Base-by-base conservation (phyloP, 2,113 vertebrate species). In the Anguilla rostrata region DNA sequence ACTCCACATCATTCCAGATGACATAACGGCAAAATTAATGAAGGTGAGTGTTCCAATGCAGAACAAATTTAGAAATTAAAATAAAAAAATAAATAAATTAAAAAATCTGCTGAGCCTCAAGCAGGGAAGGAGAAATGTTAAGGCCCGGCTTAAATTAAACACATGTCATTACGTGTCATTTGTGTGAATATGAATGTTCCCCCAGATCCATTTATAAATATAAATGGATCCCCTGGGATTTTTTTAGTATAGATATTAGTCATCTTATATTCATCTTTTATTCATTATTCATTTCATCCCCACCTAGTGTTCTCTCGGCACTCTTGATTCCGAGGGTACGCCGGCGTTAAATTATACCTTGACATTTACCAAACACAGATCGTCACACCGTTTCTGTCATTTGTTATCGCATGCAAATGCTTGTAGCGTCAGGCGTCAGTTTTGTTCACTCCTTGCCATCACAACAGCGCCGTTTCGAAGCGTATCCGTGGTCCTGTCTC, bases 211-310 rank as follows among this genome's bases (percentile, higher is more conserved):
- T 75, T 75, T 75, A 75, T 75, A 75, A 75, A 75, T 75, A 75
- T 75, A 75, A 75, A 75, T 75, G 71, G 71, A 34, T 75, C 71
- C n/a, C 71, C 11, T n/a, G 71, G 34, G 71, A 75, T 75, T 34
- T 34, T 60, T 29, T n/a, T 75, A 26, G 60, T 66, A 66, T 66
- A 66, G 60, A 22, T 26, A 66, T 66, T 66, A 66, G 22, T 75
- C n/a, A 29, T 75, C 29, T 75, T 34, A 71, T n/a, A 75, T 75
- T 75, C 71, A 75, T 75, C 63, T 34, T 20, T 71, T 71, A 71
- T 71, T 71, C 71, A 75, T 75, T 34, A 75, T 75, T 75, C 71
- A 75, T 75, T 66, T 66, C 11, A 75, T 75, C 71, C n/a, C 26
- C n/a, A 34, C 71, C 71, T 75, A 34, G n/a, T 75, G 34, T 75